Evolutionary conservation across 2,113 vertebrate species (phyloP), one percentile per base, ranked within the genome.

Genomic region (Lamprologus sp.): DNA sequence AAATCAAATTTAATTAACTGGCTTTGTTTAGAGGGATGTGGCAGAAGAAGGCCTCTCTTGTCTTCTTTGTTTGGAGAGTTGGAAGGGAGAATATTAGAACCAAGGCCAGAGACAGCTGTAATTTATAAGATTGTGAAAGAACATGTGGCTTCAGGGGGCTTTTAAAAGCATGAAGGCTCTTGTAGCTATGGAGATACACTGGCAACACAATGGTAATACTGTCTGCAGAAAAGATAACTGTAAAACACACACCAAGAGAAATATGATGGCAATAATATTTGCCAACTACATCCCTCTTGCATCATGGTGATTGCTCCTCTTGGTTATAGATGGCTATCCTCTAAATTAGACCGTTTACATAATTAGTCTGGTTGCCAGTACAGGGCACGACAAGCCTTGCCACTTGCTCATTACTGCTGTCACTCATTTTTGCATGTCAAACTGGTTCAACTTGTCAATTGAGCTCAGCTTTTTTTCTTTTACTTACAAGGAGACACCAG

Each of bases 281-380:
- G 75, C 42, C 63, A 82, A 84, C 79, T 70, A 21, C 88, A 51
- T 10, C 37, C 56, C 70, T 87, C 23, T 11, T 65, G 70, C 33
- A 17, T 87, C 47, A 31, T 56, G 17, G 53, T 87, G 83, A 81
- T 91, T 86, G 87, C 82, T 84, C 84, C 42, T 85, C 60, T 79
- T 90, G 79, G 82, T 91, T 90, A 79, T 83, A 49, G 79, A 87
- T 81, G 81, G 86, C 84, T 63, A 23, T 92, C 63, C 31, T 82
- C 84, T 84, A 82, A 89, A 90, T 88, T 60, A 90, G 84, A 28
- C 55, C 17, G 73, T 92, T 92, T 89, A 40, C 90, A 91, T 90
- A 86, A 92, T 92, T 90, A 91, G 87, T 87, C 51, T 77, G 77
- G 56, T 90, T 84, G 68, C 75, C 54, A 87, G 60, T 75, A 83